Evolutionary conservation across 2,888 invertebrate genomes (phyloP), one percentile per base, ranked within the genome.

Genomic region (Anodontia alba): DNA sequence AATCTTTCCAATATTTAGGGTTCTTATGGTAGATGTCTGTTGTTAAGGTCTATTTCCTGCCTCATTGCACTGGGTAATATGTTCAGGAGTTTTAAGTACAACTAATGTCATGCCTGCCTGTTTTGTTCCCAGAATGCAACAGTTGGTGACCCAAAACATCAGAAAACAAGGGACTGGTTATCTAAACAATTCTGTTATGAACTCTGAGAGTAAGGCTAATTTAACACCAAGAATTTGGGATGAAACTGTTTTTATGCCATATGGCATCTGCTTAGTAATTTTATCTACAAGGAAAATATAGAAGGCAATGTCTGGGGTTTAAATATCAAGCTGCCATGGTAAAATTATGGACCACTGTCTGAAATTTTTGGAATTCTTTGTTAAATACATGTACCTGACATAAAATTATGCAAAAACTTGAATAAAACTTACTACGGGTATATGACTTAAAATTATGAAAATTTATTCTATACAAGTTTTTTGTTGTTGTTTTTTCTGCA

Each of bases 121-220:
- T 62, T 62, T 62, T 62, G 33, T 33, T 62, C 62, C 62, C 31
- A 62, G 62, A 62, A 62, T 62, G 62, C 62, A 31, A 38, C 17
- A 2, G 1, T 20, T 12, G 20, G 10, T 62, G 62, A 62, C 17
- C 62, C 62, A 12, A 17, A 62, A 62, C 62, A 62, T 10, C 33
- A 17, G 62, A 62, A n/a, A 62, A 62, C 62, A 62, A 62, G 29
- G 29, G 33, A 33, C 20, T 20, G 20, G 38, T 17, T 33, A 33
- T 33, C 20, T 12, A 33, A 62, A 62, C 62, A 62, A 62, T 62
- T 7, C 62, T 33, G 26, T 62, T 62, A 26, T 23, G 20, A 17
- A 33, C 17, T 62, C 8, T 62, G 33, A 33, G 62, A 33, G 31
- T 33, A 62, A 8, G 62, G 33, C 17, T n/a, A 15, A 62, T 62